Conservation (phyloP, 2,113 vertebrate genomes). For the Falcunculus frontatus region DNA sequence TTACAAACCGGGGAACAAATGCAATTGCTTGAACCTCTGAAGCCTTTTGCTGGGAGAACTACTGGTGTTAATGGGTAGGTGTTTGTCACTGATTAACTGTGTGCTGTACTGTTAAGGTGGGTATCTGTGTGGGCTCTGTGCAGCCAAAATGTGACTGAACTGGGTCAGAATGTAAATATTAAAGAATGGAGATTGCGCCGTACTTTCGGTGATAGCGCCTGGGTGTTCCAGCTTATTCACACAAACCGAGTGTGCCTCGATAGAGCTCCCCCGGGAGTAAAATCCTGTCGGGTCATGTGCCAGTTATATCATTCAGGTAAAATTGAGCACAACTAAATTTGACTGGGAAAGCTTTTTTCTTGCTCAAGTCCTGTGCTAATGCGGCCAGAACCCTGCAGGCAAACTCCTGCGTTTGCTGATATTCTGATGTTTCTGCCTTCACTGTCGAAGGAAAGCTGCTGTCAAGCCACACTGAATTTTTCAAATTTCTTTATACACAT, state of each 20-base stretch:
- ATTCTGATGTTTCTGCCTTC: neutral
- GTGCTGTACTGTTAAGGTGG: neutral
- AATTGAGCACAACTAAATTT: neutral
- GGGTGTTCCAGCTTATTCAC: neutral
- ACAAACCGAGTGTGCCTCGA: rapidly evolving
- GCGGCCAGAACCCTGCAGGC: neutral
- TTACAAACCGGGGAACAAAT: neutral
- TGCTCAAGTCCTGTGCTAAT: neutral
- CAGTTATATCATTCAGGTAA: neutral
- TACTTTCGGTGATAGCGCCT: neutral
- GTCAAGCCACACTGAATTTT: neutral
- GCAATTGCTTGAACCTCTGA: neutral
- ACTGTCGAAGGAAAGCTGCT: neutral
- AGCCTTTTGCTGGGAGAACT: neutral
- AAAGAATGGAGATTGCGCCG: neutral
- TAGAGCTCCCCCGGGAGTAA: neutral
- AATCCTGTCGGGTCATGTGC: neutral
- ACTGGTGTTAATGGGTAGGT: neutral
- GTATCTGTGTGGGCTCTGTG: neutral
- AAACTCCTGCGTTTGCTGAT: neutral
- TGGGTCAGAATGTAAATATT: neutral
- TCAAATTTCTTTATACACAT: neutral
- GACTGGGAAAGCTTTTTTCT: neutral
- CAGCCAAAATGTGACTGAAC: neutral
- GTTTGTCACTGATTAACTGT: neutral